Evolutionary conservation across 2,113 vertebrate genomes (phyloP), one percentile per base, ranked within the genome.

Genomic region (Dolichotis patagonum): DNA sequence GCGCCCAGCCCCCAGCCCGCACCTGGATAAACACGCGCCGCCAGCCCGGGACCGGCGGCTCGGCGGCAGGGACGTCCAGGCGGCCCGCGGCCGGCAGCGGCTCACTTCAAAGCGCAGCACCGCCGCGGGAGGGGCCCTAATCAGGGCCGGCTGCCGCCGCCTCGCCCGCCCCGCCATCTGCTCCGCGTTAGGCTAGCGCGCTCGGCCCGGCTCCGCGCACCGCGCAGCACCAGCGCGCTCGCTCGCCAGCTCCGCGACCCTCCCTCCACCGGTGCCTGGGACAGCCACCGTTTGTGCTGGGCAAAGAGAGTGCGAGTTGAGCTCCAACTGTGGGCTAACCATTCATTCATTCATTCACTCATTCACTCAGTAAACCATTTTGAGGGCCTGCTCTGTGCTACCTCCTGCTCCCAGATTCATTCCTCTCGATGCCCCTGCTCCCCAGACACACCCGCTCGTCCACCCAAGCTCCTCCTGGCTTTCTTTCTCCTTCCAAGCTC

Each of bases 61-160:
- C 73, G 96, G 96, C 97, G 94, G 95, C 97, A 65, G 95, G 96
- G 97, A 94, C 95, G 49, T 88, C 95, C 96, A 24, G 97, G 97
- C 97, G 94, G 96, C 97, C 56, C 96, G 98, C 97, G 97, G 96
- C 95, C 83, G 97, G 98, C 97, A 95, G 98, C 98, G 97, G 98
- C 97, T 96, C 96, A 98, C 98, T 98, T 99, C 98, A 99, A 99
- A 99, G 98, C 65, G 86, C 65, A 62, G 85, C 88, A 90, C 94
- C 67, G 96, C 97, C 93, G 96, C 97, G 98, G 96, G 97, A 94
- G 91, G 97, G 96, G 94, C 93, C 95, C 97, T 98, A 98, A 98
- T 98, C 97, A 98, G 98, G 98, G 98, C 98, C 98, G 97, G 98
- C 97, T 98, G 98, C 98, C 94, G 97, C 97, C 90, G 97, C 97